Conservation (phyloP, 2,888 invertebrate species). For the Lissonota sp. region DNA sequence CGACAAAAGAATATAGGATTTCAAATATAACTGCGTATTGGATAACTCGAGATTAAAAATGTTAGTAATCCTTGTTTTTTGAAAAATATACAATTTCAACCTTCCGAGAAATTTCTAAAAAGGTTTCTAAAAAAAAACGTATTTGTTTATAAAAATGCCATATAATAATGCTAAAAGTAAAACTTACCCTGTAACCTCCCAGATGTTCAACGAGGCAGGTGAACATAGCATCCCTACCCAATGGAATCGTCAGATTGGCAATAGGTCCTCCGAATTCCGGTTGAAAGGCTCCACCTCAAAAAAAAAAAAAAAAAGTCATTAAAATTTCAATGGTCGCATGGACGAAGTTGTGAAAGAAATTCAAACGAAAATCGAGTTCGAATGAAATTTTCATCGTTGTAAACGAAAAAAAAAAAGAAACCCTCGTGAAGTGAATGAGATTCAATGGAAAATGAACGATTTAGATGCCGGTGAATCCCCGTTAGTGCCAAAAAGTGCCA, state of each 20-base stretch:
- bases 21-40: too few relatives aligned
- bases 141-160: too few relatives aligned
- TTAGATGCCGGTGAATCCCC: conserved; percentile 31
- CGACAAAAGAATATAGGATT: too few relatives aligned
- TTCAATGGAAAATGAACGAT: conserved; percentile 39
- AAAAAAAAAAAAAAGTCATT: conserved; percentile 1
- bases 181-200: conserved; percentile 94
- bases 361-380: neutral
- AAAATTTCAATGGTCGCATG: neutral
- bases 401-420: neutral
- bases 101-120: too few relatives aligned
- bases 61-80: too few relatives aligned
- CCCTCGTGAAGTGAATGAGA: neutral
- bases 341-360: too few relatives aligned
- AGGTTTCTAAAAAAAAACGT: neutral
- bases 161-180: neutral
- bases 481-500: conserved; percentile 22
- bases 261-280: conserved; percentile 94
- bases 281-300: conserved; percentile 90
- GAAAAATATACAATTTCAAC: too few relatives aligned
- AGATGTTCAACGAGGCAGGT: conserved; percentile 94
- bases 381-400: neutral
- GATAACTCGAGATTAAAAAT: too few relatives aligned
- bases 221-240: conserved; percentile 94
- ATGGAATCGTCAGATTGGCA: conserved; percentile 92